Conservation (phyloP, 2,888 invertebrate genomes). For the Aquatica leii region DNA sequence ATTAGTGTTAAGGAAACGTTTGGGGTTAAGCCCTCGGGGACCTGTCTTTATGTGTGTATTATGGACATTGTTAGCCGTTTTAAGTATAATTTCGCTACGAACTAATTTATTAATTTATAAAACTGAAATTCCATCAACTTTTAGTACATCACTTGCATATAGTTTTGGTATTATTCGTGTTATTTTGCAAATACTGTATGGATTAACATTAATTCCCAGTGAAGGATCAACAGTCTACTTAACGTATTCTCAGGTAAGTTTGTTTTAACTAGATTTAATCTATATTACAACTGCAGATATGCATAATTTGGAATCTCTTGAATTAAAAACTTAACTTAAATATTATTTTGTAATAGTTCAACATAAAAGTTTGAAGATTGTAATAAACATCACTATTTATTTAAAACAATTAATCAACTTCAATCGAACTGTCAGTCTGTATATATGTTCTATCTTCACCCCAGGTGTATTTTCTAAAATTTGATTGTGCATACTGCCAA, state of each 20-base stretch:
- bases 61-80: conserved; percentile 73
- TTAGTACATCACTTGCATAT: conserved; percentile 60
- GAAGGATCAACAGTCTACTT: conserved; percentile 63
- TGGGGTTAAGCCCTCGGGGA: conserved; percentile 76
- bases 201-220: conserved; percentile 75
- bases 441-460: no score
- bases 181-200: conserved; percentile 73
- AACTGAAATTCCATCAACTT: conserved; percentile 45
- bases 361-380: no score
- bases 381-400: no score
- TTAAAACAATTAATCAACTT: no score
- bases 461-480: no score
- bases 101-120: conserved; percentile 67
- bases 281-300: no score
- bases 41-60: conserved; percentile 72
- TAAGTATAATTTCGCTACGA: conserved; percentile 74
- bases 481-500: no score
- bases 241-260: conserved; percentile 64
- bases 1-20: conserved; percentile 71
- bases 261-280: conserved; percentile 13
- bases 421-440: no score
- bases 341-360: no score
- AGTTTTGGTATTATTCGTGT: conserved; percentile 70
- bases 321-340: no score
- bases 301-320: no score